Percentiles rank a stretch among this genome's conserved stretches.
phyloP scores from a whole-genome alignment of 2,888 invertebrate species.

The Chouioia cunea region DNA sequence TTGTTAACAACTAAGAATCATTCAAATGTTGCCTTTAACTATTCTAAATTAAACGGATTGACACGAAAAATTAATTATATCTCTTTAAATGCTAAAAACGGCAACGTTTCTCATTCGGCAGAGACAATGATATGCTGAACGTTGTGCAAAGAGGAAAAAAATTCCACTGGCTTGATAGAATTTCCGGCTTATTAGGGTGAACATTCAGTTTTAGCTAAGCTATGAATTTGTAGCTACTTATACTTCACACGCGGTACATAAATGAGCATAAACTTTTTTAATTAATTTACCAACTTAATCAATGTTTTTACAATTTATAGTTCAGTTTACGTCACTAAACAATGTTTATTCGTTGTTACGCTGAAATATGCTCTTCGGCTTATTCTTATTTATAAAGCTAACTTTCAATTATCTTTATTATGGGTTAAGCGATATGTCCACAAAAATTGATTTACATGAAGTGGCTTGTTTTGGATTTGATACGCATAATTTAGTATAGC shows the following conservation, averaged over 20 bases:
- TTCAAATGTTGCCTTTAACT: neutral
- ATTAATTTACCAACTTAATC: constrained; percentile 29
- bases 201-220: constrained; percentile 20
- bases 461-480: too few species aligned
- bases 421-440: too few species aligned
- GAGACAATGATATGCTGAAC: constrained; percentile 5
- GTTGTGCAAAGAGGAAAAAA: neutral
- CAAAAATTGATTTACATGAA: too few species aligned
- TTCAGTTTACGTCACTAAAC: neutral
- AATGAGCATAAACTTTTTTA: constrained; percentile 27
- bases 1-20: constrained; percentile 26
- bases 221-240: neutral
- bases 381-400: neutral
- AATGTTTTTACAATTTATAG: constrained; percentile 21
- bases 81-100: constrained; percentile 15
- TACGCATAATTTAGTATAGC: too few species aligned
- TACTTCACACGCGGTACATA: neutral
- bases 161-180: neutral
- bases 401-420: too few species aligned
- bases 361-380: neutral
- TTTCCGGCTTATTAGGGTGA: constrained; percentile 16
- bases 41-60: constrained; percentile 23
- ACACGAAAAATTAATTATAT: constrained; percentile 40
- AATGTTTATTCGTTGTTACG: neutral
- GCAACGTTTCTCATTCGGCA: constrained; percentile 18